Base-by-base conservation (phyloP, 2,797 vertebrate genomes). In the Caiman crocodilus region DNA sequence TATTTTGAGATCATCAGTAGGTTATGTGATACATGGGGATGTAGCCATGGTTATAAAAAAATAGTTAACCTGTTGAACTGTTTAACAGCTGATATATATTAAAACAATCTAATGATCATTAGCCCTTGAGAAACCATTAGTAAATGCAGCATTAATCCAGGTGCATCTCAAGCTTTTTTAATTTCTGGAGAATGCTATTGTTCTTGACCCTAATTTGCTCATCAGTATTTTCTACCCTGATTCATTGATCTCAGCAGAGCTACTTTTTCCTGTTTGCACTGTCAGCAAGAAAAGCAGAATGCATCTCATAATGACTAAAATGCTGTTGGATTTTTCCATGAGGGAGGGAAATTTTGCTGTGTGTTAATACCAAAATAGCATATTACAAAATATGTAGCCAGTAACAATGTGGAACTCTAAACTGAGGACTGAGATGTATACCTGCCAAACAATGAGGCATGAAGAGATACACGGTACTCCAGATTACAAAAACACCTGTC, bases 401-500 rank as follows among this genome's bases (percentile, higher is more conserved):
- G 42, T 14, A 78, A 76, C 79, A 92, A 75, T 79, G 89, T 77
- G 84, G 76, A 89, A 84, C 64, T 21, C 50, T 71, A 85, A 84
- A 77, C 58, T 71, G 86, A 71, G 79, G 56, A 55, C 64, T 85
- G 89, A 90, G 82, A 76, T 50, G 64, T 80, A 21, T 76, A 74
- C 35, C 80, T 89, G 69, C 69, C 74, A 92, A 81, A 76, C 73
- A 73, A 67, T 7, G 25, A 79, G 30, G 12, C 67, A 78, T 71
- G 28, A 83, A 58, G 35, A 82, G 89, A 89, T 88, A 76, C 21
- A 42, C 1, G 0, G 76, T 86, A 61, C 64, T 84, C 56, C 58
- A 86, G 59, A 96, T 81, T 89, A 84, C 65, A 90, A 95, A 94
- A 94, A 56, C 94, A 83, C 87, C 89, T 93, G 90, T 42, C 35